A percentile compares a stretch with the other conserved stretches of the same genome.
Evolutionary conservation across 2,113 vertebrate species (phyloP).

Genomic region (Oncorhynchus tshawytscha): DNA sequence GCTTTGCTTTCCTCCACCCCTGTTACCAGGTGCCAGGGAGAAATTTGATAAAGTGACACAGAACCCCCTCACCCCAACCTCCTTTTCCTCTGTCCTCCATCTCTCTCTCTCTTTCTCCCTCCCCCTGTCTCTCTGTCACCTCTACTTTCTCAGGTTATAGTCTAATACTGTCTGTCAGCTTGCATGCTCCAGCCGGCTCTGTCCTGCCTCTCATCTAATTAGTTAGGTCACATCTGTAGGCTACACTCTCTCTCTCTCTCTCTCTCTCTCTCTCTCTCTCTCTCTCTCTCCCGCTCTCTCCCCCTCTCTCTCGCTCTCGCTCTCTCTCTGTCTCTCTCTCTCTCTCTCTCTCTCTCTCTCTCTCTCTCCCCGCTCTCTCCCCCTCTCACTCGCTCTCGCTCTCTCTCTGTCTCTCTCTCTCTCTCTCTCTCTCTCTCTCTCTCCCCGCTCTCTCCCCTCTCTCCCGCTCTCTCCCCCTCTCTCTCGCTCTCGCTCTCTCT

Average conservation of each 20-base stretch:
- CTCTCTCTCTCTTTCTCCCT: conserved; percentile 27
- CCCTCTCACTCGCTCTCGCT: too few species aligned
- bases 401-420: neutral
- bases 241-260: conserved; percentile 10
- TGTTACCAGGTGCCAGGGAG: conserved; percentile 66
- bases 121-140: conserved; percentile 11
- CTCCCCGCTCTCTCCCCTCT: too few species aligned
- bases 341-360: too few species aligned
- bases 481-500: too few species aligned
- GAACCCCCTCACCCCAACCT: conserved; percentile 28
- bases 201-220: conserved; percentile 69
- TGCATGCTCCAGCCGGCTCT: conserved; percentile 29
- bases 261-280: conserved; percentile 28
- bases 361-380: too few species aligned
- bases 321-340: too few species aligned
- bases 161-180: neutral
- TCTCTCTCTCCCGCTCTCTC: conserved; percentile 22
- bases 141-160: conserved; percentile 52
- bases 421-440: neutral
- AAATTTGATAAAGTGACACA: conserved; percentile 77
- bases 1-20: conserved; percentile 69
- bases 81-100: neutral
- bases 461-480: too few species aligned
- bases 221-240: conserved; percentile 61
- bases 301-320: too few species aligned